Conservation (phyloP, 2,888 invertebrate species). For the Iphiclides podalirius region DNA sequence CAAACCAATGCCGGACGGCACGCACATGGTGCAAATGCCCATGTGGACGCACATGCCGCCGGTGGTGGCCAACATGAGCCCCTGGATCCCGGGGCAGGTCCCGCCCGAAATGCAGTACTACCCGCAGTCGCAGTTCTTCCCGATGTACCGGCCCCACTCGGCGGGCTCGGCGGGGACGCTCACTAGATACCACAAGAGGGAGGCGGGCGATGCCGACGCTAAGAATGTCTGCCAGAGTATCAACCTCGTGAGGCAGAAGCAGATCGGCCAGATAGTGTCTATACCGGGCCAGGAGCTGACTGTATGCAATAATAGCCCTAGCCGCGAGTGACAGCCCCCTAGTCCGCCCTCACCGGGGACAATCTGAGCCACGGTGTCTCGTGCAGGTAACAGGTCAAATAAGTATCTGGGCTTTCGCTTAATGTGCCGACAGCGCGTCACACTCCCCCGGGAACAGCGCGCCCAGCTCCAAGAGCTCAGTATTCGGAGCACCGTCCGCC, state of each 20-base stretch:
- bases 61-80: conserved; percentile 59
- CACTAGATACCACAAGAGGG: conserved; percentile 69
- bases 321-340: too few relatives aligned
- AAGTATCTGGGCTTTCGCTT: conserved; percentile 63
- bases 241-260: conserved; percentile 75
- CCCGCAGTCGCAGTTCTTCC: conserved; percentile 66
- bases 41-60: conserved; percentile 69
- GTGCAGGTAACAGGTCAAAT: too few relatives aligned
- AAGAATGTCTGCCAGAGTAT: conserved; percentile 77
- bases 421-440: conserved; percentile 71
- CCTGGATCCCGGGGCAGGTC: conserved; percentile 61
- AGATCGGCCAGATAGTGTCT: conserved; percentile 73
- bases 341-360: too few relatives aligned
- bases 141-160: conserved; percentile 69
- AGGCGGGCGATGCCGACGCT: conserved; percentile 52
- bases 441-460: conserved; percentile 69
- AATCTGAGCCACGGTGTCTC: too few relatives aligned
- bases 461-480: conserved; percentile 62
- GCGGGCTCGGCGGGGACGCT: conserved; percentile 73
- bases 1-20: conserved; percentile 51
- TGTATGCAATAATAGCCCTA: conserved; percentile 69
- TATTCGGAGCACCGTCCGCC: conserved; percentile 50
- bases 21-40: conserved; percentile 67
- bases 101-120: conserved; percentile 70
- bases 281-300: conserved; percentile 69